Evolutionary conservation across 1,140 invertebrate species (phyloP), one percentile per base, ranked within the genome.

Genomic region (Zaprionus nigranus): DNA sequence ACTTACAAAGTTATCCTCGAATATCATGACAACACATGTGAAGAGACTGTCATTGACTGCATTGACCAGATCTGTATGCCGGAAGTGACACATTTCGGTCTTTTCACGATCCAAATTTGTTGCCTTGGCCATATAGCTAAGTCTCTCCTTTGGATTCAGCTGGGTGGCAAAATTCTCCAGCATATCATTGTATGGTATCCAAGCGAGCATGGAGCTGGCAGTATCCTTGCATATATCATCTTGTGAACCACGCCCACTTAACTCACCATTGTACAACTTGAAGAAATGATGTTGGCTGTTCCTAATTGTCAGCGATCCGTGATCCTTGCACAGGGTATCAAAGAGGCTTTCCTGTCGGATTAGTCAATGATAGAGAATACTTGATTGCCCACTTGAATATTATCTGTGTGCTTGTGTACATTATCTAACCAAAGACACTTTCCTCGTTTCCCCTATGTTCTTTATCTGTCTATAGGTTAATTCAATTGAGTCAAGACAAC

Each of bases 1-100:
- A 84, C 90, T 88, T 76, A 92, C 91, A 81, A 92, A 92, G 38
- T 92, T 92, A 54, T 92, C 91, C 6, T 91, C 91, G 26, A 92
- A 92, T 26, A 92, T 92, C 91, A 92, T 91, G 11, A 92, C 91
- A 15, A 91, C 84, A 24, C 91, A 92, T n/a, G 86, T 92, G 59
- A 92, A 92, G 0, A 92, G 57, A 38, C 78, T 81, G 49, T 91
- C 78, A 15, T 77, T 57, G 3, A 92, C 84, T 22, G 79, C 78
- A 30, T 87, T 86, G 30, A 92, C 86, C 38, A 92, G 75, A 78
- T 92, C 90, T 34, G 79, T 79, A 46, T 92, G 91, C 11, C 90
- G 72, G 36, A 92, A 92, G 46, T 92, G 82, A 15, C 91, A 92
- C 46, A 92, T 64, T 38, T 92, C 91, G 1, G 91, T 92, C 59